Conservation (phyloP, 2,113 vertebrate genomes). For the Lepus americanus region DNA sequence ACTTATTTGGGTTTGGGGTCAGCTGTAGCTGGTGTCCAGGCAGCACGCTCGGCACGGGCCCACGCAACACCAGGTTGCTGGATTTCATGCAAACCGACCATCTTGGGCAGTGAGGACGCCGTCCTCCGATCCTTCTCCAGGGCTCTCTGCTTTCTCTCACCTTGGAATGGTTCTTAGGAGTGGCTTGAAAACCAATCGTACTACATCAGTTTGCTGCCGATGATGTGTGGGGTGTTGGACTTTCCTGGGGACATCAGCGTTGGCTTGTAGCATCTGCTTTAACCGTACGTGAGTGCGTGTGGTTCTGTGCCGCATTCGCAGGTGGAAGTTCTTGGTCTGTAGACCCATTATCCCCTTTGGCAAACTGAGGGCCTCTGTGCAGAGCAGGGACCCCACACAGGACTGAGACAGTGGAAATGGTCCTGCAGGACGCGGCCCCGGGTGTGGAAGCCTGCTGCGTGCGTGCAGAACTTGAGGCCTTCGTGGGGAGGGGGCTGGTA, state of each 20-base stretch:
- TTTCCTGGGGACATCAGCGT: background rate
- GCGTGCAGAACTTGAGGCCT: too few relatives aligned
- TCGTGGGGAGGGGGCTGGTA: too few relatives aligned
- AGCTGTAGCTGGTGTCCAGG: background rate
- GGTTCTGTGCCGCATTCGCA: background rate
- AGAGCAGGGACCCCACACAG: background rate
- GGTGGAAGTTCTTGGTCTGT: background rate
- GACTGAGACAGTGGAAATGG: too few relatives aligned
- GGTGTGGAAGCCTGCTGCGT: too few relatives aligned
- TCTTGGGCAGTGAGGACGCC: too few relatives aligned
- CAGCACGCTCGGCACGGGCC: background rate
- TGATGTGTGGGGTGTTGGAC: accelerated
- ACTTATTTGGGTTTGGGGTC: constrained; percentile 45
- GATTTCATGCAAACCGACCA: too few relatives aligned
- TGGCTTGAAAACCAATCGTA: background rate
- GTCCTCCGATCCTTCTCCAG: background rate
- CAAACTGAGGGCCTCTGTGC: background rate
- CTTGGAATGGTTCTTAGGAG: too few relatives aligned
- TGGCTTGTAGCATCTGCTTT: background rate
- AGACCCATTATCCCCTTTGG: background rate
- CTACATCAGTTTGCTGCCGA: accelerated
- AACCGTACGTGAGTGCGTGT: accelerated
- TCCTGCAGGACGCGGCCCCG: too few relatives aligned
- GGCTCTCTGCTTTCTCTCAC: background rate
- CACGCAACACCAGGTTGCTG: background rate